Conservation (phyloP, 2,888 invertebrate genomes). For the Amiota communis region DNA sequence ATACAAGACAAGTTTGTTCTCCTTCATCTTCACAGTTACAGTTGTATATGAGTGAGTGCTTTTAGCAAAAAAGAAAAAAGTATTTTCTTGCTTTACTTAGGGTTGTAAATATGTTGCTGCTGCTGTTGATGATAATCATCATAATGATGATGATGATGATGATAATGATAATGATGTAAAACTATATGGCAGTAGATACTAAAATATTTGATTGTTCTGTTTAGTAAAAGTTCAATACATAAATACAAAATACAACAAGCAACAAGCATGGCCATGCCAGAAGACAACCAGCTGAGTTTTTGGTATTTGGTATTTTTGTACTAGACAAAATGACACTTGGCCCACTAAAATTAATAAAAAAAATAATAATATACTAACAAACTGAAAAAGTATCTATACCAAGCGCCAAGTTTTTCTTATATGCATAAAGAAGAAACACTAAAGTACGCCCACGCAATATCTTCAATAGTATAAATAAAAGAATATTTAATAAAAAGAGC, state of each 20-base stretch:
- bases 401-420: neutral
- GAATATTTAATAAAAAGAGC: no score
- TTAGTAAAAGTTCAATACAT: neutral
- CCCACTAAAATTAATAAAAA: neutral
- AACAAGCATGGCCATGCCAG: neutral
- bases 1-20: neutral
- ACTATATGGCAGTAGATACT: neutral
- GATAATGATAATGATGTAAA: neutral
- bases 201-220: neutral
- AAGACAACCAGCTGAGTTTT: neutral
- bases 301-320: no score
- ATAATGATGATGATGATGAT: no score
- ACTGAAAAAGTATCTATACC: neutral
- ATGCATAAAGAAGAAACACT: neutral
- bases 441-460: constrained; percentile 11
- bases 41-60: no score
- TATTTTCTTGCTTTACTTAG: no score
- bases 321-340: constrained; percentile 23
- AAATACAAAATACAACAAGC: neutral
- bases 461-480: neutral
- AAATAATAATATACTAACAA: neutral
- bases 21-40: no score
- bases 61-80: no score
- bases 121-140: no score
- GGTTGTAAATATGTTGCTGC: no score